phyloP scores from a whole-genome alignment of 2,888 invertebrate genomes.

The Drosophila rubida region DNA sequence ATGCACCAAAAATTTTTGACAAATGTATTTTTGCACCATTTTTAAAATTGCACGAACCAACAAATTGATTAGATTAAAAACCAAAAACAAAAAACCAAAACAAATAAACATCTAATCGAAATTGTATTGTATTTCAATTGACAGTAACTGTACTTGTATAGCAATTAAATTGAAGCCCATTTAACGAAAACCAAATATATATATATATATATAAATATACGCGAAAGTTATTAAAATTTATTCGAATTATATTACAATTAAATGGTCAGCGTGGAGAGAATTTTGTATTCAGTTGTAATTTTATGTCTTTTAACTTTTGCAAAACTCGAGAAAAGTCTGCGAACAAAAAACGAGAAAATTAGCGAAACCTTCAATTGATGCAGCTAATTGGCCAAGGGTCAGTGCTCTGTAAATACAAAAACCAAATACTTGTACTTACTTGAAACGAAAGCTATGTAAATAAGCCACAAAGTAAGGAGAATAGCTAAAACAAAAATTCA shows the following conservation, averaged over 20 bases:
- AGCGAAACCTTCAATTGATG: constrained; percentile 43
- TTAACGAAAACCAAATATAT: constrained; percentile 12
- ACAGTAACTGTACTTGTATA: constrained; percentile 50
- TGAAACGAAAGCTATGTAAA: constrained; percentile 67
- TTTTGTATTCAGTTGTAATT: constrained; percentile 47
- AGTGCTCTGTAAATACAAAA: constrained; percentile 70
- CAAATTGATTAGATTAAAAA: constrained; percentile 2
- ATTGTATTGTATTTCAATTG: constrained; percentile 56
- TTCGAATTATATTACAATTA: constrained; percentile 27
- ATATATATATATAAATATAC: constrained; percentile 11
- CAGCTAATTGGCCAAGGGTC: constrained; percentile 56
- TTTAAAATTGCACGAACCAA: constrained; percentile 66
- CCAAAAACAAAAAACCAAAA: constrained; percentile 15
- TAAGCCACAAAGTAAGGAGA: constrained; percentile 51
- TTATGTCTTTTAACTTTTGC: constrained; percentile 36
- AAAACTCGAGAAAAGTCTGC: constrained; percentile 72
- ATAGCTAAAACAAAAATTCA: constrained; percentile 1
- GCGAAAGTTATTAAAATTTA: constrained; percentile 17
- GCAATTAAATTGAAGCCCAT: constrained; percentile 40
- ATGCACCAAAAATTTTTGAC: constrained; percentile 75
- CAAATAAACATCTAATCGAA: constrained; percentile 45
- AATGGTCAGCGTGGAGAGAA: constrained; percentile 27
- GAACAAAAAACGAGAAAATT: constrained; percentile 37
- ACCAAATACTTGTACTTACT: constrained; percentile 40
- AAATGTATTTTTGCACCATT: constrained; percentile 77